These are phyloP conservation scores for Sesia bembeciformis DNA, from an alignment of 2,888 invertebrate genomes.

Conservation along the genomic window DNA sequence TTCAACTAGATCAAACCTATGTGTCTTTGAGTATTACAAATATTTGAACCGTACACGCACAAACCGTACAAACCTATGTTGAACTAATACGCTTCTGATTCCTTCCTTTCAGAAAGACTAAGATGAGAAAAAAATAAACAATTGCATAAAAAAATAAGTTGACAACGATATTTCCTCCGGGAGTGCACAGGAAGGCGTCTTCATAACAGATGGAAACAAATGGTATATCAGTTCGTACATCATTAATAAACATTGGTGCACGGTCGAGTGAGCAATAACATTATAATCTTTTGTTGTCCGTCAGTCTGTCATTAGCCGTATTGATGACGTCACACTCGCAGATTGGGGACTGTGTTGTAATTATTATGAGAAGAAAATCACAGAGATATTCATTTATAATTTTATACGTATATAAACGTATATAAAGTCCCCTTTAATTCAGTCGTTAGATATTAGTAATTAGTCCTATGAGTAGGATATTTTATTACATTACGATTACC, in stretches of 20 bases:
- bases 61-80: too few relatives aligned
- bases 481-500: too few relatives aligned
- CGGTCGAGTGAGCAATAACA: slow-evolving; percentile 41
- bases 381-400: too few relatives aligned
- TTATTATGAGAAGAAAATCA: neutral
- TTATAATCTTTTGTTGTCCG: slow-evolving; percentile 24
- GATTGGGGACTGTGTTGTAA: neutral
- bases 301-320: slow-evolving; percentile 49
- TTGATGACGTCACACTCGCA: slow-evolving; percentile 30
- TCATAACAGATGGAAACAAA: slow-evolving; percentile 59
- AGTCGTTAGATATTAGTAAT: too few relatives aligned
- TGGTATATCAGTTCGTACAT: slow-evolving; percentile 38
- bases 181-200: slow-evolving; percentile 28
- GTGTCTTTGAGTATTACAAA: too few relatives aligned
- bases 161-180: slow-evolving; percentile 21
- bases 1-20: too few relatives aligned
- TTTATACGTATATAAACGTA: too few relatives aligned
- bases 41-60: too few relatives aligned
- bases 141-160: slow-evolving; percentile 11
- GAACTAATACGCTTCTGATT: too few relatives aligned
- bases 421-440: too few relatives aligned
- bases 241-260: slow-evolving; percentile 62
- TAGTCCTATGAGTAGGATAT: too few relatives aligned
- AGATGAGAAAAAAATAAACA: neutral
- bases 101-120: too few relatives aligned